Base-by-base conservation (phyloP, 2,888 invertebrate genomes). In the Drosophila lutescens region DNA sequence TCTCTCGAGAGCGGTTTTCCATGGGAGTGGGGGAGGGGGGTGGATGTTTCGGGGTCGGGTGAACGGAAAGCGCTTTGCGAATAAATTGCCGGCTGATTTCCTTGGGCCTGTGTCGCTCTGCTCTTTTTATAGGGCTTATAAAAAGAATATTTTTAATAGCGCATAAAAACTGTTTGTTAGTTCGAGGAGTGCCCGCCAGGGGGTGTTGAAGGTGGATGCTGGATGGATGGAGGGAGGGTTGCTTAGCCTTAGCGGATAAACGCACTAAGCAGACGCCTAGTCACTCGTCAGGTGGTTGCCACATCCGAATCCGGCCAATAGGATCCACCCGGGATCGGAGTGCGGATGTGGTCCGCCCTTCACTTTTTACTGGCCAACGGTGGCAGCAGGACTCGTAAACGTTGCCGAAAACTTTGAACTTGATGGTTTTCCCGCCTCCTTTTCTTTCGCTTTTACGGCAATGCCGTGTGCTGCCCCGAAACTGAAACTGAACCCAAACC, bases 321-420 rank as follows among this genome's bases (percentile, higher is more conserved):
- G 56, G 41, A 43, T 43, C 46, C 41, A 23, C 8, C 17, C 51
- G 36, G 12, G 55, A 40, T 56, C 66, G 40, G 20, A 13, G 13
- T 43, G 50, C 51, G 32, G 47, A 32, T 20, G 26, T 43, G 54
- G 54, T 15, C 53, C 26, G 71, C 73, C 76, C 78, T 78, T 84
- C 73, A 74, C 50, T 70, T 86, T 84, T 84, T 86, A 83, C 83
- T 84, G 85, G 76, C 78, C 58, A 62, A 32, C 69, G 32, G 51
- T 47, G 47, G 55, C 53, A 34, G 53, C 81, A 76, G 80, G 23
- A 66, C 75, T 82, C 87, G 88, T 88, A 88, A 88, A 88, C 77
- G 87, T 80, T 87, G 86, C 87, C 86, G 59, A 88, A 88, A 88
- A 88, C 88, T 88, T 88, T 88, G 89, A 88, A 87, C 89, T 88